Base-by-base conservation (phyloP, 1,140 invertebrate species). In the Rhyzopertha dominica region DNA sequence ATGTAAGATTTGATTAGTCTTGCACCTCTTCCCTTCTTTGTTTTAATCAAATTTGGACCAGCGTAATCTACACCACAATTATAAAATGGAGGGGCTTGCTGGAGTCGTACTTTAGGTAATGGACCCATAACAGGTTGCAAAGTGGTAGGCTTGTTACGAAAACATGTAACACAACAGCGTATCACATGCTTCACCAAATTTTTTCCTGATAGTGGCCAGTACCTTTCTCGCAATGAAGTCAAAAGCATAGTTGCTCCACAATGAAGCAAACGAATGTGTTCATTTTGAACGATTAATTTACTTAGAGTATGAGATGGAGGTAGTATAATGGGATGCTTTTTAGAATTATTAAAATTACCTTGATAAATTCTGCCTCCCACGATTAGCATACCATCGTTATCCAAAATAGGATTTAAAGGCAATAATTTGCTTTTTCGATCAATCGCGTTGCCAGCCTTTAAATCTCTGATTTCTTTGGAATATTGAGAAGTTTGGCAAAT, bases 51-150 rank as follows among this genome's bases (percentile, higher is more conserved):
- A 8, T 63, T 49, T 1, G 64, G 62, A 12, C 68, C 68, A 10
- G 56, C 59, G 34, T 62, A 68, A 40, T 69, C 63, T 1, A 67
- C 38, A 0, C 65, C 67, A 8, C 53, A 35, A 23, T 42, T 16
- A 7, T 24, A 5, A 48, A 70, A 64, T 16, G 56, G 49, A 14
- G 12, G 8, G 28, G 2, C n/a, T 5, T 14, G 16, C 17, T 28
- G 19, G 4, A 52, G 35, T n/a, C 49, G 24, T 10, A 22, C 4
- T 2, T 23, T n/a, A 3, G 59, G 59, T 14, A 59, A 38, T 31
- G 51, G 18, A n/a, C 51, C 52, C 51, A 61, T 61, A 30, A 45
- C 7, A 38, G 50, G 47, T 12, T 49, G 4, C 3, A 13, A 10
- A 2, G 30, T n/a, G 9, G 3, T 12, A 22, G 54, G 23, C 19